Evolutionary conservation across 2,113 vertebrate genomes (phyloP).

Genomic region (Oceanites oceanicus): DNA sequence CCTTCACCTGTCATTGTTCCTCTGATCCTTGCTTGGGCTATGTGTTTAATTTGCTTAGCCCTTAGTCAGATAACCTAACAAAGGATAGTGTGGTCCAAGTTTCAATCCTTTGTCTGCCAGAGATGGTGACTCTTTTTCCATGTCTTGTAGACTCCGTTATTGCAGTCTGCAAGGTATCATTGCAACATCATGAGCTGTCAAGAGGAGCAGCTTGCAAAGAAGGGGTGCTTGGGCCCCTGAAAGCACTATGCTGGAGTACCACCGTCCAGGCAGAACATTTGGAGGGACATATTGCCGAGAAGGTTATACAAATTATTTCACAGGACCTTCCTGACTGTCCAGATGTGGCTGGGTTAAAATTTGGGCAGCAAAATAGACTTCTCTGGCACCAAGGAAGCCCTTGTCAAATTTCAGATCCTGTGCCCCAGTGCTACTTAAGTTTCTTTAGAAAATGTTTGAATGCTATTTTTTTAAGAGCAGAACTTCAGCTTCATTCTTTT

Average conservation of each 20-base stretch:
- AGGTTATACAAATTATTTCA: background rate
- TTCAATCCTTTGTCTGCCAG: background rate
- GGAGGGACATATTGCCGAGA: accelerated
- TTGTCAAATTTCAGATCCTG: constrained; percentile 1
- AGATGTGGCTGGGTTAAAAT: background rate
- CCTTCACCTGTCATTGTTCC: background rate
- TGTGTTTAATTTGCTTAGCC: background rate
- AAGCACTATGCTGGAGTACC: background rate
- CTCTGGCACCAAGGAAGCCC: background rate
- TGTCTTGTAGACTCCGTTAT: background rate
- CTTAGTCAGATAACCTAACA: background rate
- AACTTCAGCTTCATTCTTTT: constrained; percentile 13
- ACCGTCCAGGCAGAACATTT: background rate
- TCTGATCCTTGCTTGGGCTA: background rate
- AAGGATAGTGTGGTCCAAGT: background rate
- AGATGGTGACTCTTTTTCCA: background rate
- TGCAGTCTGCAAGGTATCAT: background rate
- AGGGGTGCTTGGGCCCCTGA: background rate
- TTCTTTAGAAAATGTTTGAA: constrained; percentile 2
- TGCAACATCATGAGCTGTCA: background rate
- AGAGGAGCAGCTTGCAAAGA: background rate
- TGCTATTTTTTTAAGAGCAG: background rate
- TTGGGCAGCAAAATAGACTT: background rate
- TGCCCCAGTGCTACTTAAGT: background rate
- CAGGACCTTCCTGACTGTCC: background rate